Evolutionary conservation across 1,140 invertebrate genomes (phyloP), one percentile per base, ranked within the genome.

Genomic region (Lepidotrigona ventralis): DNA sequence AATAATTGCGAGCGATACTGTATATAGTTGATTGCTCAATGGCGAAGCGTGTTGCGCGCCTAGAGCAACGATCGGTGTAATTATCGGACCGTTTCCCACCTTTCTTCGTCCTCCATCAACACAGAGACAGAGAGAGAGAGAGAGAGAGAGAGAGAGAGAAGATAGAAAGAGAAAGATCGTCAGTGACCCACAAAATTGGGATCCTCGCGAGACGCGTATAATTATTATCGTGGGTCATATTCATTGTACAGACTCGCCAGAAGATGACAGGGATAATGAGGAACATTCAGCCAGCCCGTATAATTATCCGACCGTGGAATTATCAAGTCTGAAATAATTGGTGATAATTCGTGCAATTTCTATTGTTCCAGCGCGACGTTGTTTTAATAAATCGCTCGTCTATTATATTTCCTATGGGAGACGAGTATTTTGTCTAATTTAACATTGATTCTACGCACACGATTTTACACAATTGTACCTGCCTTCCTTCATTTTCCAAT

Each of bases 41-140:
- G 88, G 83, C 69, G 74, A 60, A 79, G 81, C 84, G 84, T 90
- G 85, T 89, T 83, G 79, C 71, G 78, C 68, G 85, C 81, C 83
- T 85, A 88, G 85, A 89, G 89, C 88, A 89, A 90, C 85, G 90
- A 87, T 86, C 85, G 86, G 68, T 64, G 84, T 90, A 91, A 91
- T 91, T 91, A 91, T 90, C 86, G 84, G 89, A 74, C 86, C 85
- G 81, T 88, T 85, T 78, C 76, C 72, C 79, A 79, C 71, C 56
- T 83, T 79, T 75, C 76, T 33, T 63, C 63, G 60, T 79, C 71
- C 71, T 69, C 56, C 60, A 73, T 15, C 39, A 21, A 66, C 71
- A n/a, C 21, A 21, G 26, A 19, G 63, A 8, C n/a, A n/a, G 5
- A 60, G 14, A 53, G 29, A 66, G 26, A 11, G 15, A 29, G 6